Conservation (phyloP, 2,113 vertebrate species). For the Spheniscus mendiculus region DNA sequence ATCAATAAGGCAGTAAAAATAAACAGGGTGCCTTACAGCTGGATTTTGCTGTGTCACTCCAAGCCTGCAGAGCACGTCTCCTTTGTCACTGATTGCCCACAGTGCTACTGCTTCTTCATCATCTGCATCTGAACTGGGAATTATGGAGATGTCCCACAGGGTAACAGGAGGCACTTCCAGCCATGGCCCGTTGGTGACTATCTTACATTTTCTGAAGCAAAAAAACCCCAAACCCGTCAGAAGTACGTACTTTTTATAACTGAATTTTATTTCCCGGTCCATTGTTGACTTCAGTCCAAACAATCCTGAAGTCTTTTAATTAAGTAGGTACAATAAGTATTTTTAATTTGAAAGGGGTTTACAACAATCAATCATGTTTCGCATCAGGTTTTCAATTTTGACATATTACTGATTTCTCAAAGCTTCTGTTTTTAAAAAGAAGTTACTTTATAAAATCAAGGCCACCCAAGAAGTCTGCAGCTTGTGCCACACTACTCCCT, state of each 20-base stretch:
- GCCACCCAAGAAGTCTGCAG: neutral
- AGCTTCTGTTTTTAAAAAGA: neutral
- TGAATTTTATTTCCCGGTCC: neutral
- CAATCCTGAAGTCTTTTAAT: neutral
- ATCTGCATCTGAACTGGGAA: slow-evolving; percentile 71
- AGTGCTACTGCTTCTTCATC: slow-evolving; percentile 78
- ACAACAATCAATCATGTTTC: neutral
- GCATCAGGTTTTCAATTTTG: neutral
- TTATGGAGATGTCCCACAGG: slow-evolving; percentile 89
- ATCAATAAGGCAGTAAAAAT: neutral
- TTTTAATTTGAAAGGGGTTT: neutral
- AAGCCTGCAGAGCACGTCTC: slow-evolving; percentile 93
- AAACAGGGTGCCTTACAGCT: slow-evolving; percentile 80
- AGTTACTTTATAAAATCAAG: neutral
- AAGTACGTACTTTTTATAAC: neutral
- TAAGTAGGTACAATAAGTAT: neutral
- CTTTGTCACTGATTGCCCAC: slow-evolving; percentile 96
- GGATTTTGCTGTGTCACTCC: slow-evolving; percentile 86
- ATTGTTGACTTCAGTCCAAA: neutral
- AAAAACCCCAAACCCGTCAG: neutral
- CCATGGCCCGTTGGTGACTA: slow-evolving; percentile 94
- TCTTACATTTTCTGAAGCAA: slow-evolving; percentile 88
- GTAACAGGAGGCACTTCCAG: slow-evolving; percentile 89
- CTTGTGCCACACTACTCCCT: neutral
- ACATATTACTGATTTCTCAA: neutral